Evolutionary conservation across 2,797 vertebrate species (phyloP), one percentile per base, ranked within the genome.

Genomic region (Orestias chungarensis): DNA sequence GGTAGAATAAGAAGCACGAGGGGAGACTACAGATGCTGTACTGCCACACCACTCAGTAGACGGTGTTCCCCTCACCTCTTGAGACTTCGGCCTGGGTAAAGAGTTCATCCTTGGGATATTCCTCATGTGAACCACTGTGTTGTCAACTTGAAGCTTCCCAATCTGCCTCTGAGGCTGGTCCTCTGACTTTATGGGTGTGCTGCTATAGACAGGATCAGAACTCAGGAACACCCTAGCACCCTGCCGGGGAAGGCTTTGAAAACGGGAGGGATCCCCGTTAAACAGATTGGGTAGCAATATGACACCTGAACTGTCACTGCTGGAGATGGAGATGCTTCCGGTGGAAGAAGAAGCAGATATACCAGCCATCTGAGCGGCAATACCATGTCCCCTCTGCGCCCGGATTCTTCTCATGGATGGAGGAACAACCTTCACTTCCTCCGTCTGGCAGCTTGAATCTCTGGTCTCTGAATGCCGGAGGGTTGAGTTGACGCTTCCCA

Each of bases 331-430:
- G 93, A 99, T 96, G 81, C 97, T 98, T 80, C 95, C 96, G 2
- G 93, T 91, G 0, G 95, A 95, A 18, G 96, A 96, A 43, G 96
- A 97, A 79, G 93, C 91, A 0, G 96, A 96, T 71, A 98, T 94
- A 61, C 96, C 96, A 6, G 96, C 94, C 95, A 98, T 97, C 90
- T 98, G 97, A 75, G 96, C 96, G 0, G 97, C 97, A 20, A 99
- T 98, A 46, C 98, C 97, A 71, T 98, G 96, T 64, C 98, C 98
- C 71, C 95, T 95, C 86, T 99, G 97, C 0, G 97, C 97, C 31
- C 98, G 91, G 86, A 99, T 99, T 82, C 98, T 96, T 73, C 98
- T 95, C 93, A 99, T 92, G 0, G 97, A 99, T 12, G 98, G 98
- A 0, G 97, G 97, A 0, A 99, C 96, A 0, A 99, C 86, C 90